Evolutionary conservation across 2,113 vertebrate species (phyloP).

Genomic region (Blennius ocellaris): DNA sequence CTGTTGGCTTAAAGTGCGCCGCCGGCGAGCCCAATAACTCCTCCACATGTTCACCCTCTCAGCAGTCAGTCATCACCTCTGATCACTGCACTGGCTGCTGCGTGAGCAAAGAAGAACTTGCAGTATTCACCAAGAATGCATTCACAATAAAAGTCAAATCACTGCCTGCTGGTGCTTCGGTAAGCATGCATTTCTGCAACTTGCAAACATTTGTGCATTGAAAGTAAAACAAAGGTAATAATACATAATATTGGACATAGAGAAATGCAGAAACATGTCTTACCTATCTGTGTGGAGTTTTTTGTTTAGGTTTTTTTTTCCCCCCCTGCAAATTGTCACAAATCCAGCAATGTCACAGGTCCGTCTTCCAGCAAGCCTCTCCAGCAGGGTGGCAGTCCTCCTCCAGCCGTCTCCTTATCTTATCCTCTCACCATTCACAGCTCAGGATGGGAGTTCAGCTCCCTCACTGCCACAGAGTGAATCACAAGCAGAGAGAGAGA

Average conservation of each 20-base stretch:
- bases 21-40: constrained; percentile 26
- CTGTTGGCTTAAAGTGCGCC: constrained; percentile 5
- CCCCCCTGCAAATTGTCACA: constrained; percentile 26
- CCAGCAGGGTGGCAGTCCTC: constrained; percentile 18
- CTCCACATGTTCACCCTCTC: constrained; percentile 49
- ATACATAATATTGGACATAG: no score
- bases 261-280: constrained; percentile 4
- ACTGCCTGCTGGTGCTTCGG: constrained; percentile 9
- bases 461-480: constrained; percentile 42
- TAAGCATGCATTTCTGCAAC: not conserved
- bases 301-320: not conserved
- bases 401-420: constrained; percentile 59
- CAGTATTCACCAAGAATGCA: constrained; percentile 59
- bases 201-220: not conserved
- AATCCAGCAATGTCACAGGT: not conserved
- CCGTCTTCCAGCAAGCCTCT: constrained; percentile 30
- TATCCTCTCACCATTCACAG: constrained; percentile 38
- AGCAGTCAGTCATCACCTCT: constrained; percentile 34
- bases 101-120: constrained; percentile 51
- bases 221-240: not conserved
- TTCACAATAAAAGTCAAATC: constrained; percentile 50
- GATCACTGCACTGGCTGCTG: constrained; percentile 26
- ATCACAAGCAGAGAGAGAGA: constrained; percentile 1
- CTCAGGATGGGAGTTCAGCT: constrained; percentile 55
- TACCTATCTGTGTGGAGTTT: constrained; percentile 46